Evolutionary conservation across 1,140 invertebrate species (phyloP).

Genomic region (Atopsyche davidsoni): DNA sequence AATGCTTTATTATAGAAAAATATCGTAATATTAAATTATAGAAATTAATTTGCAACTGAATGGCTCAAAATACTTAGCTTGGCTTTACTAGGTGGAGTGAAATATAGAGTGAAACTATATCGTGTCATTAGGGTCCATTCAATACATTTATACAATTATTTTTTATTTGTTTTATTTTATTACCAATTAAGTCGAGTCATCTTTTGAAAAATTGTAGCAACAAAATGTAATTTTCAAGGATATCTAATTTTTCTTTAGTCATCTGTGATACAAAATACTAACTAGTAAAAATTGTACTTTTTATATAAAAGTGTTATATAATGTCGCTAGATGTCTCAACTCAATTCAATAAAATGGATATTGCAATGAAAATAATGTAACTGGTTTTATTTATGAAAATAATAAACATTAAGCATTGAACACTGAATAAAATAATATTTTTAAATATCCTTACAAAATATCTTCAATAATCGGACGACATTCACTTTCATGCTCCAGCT

Average conservation of each 20-base stretch:
- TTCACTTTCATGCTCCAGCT: slow-evolving; percentile 18
- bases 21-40: too few relatives aligned
- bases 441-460: neutral
- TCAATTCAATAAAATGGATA: neutral
- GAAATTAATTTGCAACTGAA: too few relatives aligned
- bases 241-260: neutral
- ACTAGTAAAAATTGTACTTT: too few relatives aligned
- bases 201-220: neutral
- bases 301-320: neutral
- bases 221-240: neutral
- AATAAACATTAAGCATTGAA: neutral
- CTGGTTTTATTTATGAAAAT: neutral
- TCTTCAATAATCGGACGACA: neutral
- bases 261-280: neutral
- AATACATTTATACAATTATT: too few relatives aligned
- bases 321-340: neutral
- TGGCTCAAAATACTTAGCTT: too few relatives aligned
- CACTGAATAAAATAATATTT: neutral
- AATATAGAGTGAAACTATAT: too few relatives aligned
- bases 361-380: neutral
- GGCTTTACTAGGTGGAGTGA: too few relatives aligned
- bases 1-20: too few relatives aligned
- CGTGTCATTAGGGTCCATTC: too few relatives aligned
- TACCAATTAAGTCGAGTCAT: too few relatives aligned
- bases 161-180: too few relatives aligned